phyloP scores from a whole-genome alignment of 2,797 vertebrate genomes.

The Lacerta bilineata region DNA sequence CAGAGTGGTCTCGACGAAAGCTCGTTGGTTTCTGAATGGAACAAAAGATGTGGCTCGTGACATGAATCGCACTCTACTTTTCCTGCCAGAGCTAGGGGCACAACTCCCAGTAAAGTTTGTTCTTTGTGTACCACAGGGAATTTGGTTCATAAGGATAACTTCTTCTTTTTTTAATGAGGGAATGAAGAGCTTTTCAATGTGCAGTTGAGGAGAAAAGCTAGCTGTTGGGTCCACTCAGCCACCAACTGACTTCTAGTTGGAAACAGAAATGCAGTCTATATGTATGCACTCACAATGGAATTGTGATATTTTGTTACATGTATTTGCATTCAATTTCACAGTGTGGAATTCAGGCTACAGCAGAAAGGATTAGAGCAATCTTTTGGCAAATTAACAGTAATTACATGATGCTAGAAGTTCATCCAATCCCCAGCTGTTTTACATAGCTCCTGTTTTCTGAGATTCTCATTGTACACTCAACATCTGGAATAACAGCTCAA shows the following conservation, averaged over 20 bases:
- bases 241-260: neutral
- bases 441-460: neutral
- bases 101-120: neutral
- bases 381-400: neutral
- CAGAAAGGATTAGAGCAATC: neutral
- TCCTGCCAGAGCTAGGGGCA: neutral
- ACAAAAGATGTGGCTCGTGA: neutral
- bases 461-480: neutral
- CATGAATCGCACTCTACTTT: neutral
- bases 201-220: neutral
- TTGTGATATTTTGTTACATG: conserved; percentile 2
- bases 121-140: neutral
- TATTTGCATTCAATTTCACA: conserved; percentile 1
- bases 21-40: neutral
- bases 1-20: neutral
- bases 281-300: conserved; percentile 5
- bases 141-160: neutral
- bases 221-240: neutral
- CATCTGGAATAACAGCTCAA: neutral
- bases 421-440: neutral
- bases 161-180: neutral
- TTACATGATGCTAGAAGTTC: neutral
- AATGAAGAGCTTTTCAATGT: neutral
- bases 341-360: neutral
- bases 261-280: neutral